These are phyloP conservation scores for Bedellia somnulentella DNA, from an alignment of 2,888 invertebrate genomes.

Conservation along the genomic window DNA sequence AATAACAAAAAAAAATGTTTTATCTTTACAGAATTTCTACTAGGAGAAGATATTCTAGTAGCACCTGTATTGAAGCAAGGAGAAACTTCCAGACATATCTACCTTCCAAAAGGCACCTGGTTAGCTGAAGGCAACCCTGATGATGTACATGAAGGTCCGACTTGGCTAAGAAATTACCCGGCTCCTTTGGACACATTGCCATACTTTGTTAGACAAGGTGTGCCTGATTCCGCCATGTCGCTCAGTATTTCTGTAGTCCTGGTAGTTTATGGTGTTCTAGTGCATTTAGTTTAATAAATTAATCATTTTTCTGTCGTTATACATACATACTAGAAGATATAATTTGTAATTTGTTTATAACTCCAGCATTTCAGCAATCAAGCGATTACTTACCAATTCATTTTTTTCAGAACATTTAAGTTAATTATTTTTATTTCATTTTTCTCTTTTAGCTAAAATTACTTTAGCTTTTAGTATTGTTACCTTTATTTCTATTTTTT, in stretches of 20 bases:
- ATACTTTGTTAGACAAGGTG: conserved; percentile 45
- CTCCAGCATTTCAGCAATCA: too few relatives aligned
- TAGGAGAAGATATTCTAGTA: conserved; percentile 69
- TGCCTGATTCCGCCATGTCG: conserved; percentile 14
- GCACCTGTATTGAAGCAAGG: conserved; percentile 70
- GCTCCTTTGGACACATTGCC: conserved; percentile 67
- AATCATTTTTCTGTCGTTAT: too few relatives aligned
- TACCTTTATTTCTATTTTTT: too few relatives aligned
- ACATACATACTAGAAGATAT: too few relatives aligned
- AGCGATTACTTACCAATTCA: too few relatives aligned
- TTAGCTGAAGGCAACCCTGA: conserved; percentile 22
- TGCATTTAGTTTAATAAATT: conserved; percentile 11
- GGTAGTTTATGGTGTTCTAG: conserved; percentile 18
- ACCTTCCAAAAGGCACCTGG: conserved; percentile 72
- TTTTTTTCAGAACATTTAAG: too few relatives aligned
- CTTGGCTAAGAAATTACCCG: conserved; percentile 58
- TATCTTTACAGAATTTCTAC: conserved; percentile 70
- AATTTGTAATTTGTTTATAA: too few relatives aligned
- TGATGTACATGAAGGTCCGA: conserved; percentile 45
- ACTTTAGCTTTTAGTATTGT: too few relatives aligned
- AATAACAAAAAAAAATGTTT: background rate
- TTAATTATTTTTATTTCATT: too few relatives aligned
- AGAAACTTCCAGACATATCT: conserved; percentile 63
- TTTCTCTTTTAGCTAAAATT: too few relatives aligned
- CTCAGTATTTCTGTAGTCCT: conserved; percentile 16